A percentile compares a stretch with the other conserved stretches of the same genome.
Conservation (phyloP, 2,797 vertebrate species). For the Xenops minutus region DNA sequence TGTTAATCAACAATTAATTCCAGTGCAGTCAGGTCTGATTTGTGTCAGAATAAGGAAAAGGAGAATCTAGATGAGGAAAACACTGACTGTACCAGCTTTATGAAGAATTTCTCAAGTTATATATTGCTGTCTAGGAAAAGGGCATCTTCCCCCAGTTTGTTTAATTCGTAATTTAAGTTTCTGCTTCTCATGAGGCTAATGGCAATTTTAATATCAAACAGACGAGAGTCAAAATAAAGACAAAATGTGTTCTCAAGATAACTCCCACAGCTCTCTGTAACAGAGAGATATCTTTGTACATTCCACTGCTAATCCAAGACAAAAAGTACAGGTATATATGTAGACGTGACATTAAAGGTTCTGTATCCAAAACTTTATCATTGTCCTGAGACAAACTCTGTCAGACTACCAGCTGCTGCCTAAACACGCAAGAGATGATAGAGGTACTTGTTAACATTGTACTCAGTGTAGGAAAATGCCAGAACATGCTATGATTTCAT, state of each 20-base stretch:
- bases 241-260: neutral
- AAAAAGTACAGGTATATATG: neutral
- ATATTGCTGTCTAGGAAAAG: neutral
- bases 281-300: neutral
- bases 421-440: neutral
- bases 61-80: neutral
- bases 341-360: neutral
- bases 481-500: neutral
- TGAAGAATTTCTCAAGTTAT: neutral
- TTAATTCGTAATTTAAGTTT: neutral
- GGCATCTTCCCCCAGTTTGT: neutral
- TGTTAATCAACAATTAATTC: neutral
- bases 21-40: neutral
- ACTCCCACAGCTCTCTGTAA: neutral
- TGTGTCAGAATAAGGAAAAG: neutral
- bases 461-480: neutral
- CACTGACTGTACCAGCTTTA: neutral
- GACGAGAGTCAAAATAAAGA: neutral
- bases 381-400: neutral
- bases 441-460: neutral
- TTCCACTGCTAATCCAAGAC: neutral
- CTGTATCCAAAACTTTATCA: neutral
- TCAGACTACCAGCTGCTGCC: neutral
- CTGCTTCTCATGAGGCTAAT: neutral
- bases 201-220: neutral